Evolutionary conservation across 1,140 invertebrate species (phyloP).

Genomic region (Telenomus remus): DNA sequence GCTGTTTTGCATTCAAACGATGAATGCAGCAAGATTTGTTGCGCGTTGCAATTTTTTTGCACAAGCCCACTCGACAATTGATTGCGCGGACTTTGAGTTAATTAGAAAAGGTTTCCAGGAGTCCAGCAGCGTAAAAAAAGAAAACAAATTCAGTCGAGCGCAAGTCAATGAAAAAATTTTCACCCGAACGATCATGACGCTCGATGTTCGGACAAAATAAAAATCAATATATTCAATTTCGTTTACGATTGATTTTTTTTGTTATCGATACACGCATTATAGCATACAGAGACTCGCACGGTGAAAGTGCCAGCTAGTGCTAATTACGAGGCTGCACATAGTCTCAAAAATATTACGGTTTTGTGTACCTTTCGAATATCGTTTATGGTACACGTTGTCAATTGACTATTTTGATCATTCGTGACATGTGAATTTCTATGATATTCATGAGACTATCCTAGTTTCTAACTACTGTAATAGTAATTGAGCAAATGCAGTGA

Average conservation of each 20-base stretch:
- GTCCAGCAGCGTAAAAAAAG: neutral
- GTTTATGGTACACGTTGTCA: too few species aligned
- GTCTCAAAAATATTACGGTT: constrained; percentile 35
- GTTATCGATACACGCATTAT: constrained; percentile 14
- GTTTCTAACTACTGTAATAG: constrained; percentile 29
- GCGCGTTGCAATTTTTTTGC: too few species aligned
- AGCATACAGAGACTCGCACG: constrained; percentile 19
- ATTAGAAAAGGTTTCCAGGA: constrained; percentile 24
- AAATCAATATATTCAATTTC: constrained; percentile 24
- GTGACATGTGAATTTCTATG: neutral
- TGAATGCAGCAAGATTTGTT: too few species aligned
- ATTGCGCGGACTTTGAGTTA: constrained; percentile 10
- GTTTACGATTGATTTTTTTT: constrained; percentile 26
- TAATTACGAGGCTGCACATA: constrained; percentile 28
- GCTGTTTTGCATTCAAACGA: too few species aligned
- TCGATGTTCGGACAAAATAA: constrained; percentile 5
- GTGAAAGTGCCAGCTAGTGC: constrained; percentile 37
- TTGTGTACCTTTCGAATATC: constrained; percentile 16
- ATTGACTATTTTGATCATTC: too few species aligned
- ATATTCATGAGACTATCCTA: constrained; percentile 47
- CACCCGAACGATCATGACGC: constrained; percentile 3
- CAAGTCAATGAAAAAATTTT: constrained; percentile 1
- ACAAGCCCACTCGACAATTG: too few species aligned
- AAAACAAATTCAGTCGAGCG: neutral
- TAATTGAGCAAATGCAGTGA: constrained; percentile 41